Evolutionary conservation across 2,113 vertebrate species (phyloP).

Genomic region (Rhinoptilus africanus): DNA sequence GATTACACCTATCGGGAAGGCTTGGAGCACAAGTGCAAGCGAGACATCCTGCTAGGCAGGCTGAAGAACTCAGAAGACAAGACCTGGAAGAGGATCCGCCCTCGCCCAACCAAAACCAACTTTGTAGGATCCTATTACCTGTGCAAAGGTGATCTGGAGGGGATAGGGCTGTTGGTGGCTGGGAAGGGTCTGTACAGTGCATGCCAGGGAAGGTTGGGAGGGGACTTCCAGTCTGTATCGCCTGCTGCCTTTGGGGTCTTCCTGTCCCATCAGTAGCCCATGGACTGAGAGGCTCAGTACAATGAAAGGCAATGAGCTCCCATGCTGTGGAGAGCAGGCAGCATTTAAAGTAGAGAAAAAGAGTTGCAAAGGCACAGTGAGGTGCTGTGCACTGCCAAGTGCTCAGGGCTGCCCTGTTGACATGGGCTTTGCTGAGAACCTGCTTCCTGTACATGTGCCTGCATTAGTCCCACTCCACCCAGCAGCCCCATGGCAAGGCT

Average conservation of each 20-base stretch:
- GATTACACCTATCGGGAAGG: conserved; percentile 85
- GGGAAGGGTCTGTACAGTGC: neutral
- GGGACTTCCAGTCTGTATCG: neutral
- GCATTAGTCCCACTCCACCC: neutral
- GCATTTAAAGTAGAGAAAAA: neutral
- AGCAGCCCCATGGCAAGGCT: neutral
- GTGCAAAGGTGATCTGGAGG: conserved; percentile 84
- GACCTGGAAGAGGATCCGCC: conserved; percentile 90
- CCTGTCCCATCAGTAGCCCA: neutral
- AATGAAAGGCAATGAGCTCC: neutral
- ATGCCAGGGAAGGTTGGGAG: neutral
- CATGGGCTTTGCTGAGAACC: neutral
- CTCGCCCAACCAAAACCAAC: conserved; percentile 80
- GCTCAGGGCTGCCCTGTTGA: neutral
- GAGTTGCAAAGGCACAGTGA: neutral
- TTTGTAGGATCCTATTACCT: conserved; percentile 87
- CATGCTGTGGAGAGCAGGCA: neutral
- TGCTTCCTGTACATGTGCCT: neutral
- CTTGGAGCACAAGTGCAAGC: conserved; percentile 85
- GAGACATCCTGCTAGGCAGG: conserved; percentile 84
- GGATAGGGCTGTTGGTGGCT: neutral
- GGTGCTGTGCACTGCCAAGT: rapidly evolving
- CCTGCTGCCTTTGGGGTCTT: neutral
- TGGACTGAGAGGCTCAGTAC: neutral
- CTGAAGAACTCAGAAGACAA: conserved; percentile 78